Evolutionary conservation across 2,888 invertebrate genomes (phyloP).

Genomic region (Geotrupes spiniger): DNA sequence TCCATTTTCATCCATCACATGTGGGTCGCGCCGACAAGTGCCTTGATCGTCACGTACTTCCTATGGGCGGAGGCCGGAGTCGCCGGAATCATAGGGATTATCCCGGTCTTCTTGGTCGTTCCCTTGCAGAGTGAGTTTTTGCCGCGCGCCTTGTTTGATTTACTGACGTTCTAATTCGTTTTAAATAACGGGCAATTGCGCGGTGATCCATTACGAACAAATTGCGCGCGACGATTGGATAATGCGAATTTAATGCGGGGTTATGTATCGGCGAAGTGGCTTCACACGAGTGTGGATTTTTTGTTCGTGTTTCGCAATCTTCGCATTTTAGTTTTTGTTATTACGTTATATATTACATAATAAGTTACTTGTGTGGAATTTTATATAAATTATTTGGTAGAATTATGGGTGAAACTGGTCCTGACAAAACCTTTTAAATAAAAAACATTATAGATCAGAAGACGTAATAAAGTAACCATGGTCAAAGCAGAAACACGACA

Average conservation of each 20-base stretch:
- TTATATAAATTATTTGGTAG: no score
- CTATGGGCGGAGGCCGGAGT: conserved; percentile 73
- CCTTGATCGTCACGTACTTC: conserved; percentile 71
- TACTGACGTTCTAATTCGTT: neutral
- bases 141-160: neutral
- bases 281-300: no score
- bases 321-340: no score
- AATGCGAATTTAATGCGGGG: conserved; percentile 1
- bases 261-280: neutral
- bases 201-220: neutral
- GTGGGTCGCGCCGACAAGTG: conserved; percentile 75
- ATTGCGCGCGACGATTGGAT: neutral
- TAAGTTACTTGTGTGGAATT: no score
- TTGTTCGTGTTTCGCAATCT: no score
- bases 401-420: no score
- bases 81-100: conserved; percentile 74
- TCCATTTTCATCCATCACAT: conserved; percentile 81
- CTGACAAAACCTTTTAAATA: no score
- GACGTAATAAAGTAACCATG: no score
- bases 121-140: conserved; percentile 72
- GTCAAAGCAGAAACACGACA: no score
- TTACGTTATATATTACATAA: no score
- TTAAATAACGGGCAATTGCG: neutral
- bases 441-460: no score
- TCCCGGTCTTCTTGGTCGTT: conserved; percentile 72